phyloP scores from a whole-genome alignment of 2,113 vertebrate species.

The Platanista minor region DNA sequence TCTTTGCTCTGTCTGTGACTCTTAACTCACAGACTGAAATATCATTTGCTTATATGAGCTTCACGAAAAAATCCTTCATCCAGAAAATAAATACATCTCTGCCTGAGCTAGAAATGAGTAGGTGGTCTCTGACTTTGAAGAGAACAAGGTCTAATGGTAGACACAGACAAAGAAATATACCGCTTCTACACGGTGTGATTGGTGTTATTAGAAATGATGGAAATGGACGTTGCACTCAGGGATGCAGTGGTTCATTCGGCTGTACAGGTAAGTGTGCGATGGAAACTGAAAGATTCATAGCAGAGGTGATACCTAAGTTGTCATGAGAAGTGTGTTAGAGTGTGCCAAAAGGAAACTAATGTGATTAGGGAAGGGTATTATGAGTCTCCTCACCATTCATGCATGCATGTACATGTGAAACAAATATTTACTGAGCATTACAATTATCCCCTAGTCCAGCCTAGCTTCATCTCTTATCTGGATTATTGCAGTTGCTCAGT shows the following conservation, averaged over 20 bases:
- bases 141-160: not conserved
- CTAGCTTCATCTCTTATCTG: not conserved
- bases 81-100: not conserved
- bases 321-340: not conserved
- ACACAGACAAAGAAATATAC: not conserved
- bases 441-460: not conserved
- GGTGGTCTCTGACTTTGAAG: not conserved
- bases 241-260: too few species aligned
- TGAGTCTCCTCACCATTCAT: not conserved
- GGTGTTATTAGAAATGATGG: accelerated
- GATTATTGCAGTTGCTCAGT: not conserved
- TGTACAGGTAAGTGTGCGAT: accelerated
- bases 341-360: not conserved
- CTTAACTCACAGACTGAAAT: not conserved
- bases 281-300: too few species aligned
- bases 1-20: not conserved
- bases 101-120: not conserved
- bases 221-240: not conserved
- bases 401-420: accelerated
- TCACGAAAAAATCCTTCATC: not conserved
- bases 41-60: not conserved
- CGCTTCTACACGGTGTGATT: not conserved
- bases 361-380: not conserved
- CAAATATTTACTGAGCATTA: not conserved
- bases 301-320: accelerated